These are phyloP conservation scores for Myotis myotis DNA, from an alignment of 2,797 vertebrate genomes.

Conservation along the genomic window DNA sequence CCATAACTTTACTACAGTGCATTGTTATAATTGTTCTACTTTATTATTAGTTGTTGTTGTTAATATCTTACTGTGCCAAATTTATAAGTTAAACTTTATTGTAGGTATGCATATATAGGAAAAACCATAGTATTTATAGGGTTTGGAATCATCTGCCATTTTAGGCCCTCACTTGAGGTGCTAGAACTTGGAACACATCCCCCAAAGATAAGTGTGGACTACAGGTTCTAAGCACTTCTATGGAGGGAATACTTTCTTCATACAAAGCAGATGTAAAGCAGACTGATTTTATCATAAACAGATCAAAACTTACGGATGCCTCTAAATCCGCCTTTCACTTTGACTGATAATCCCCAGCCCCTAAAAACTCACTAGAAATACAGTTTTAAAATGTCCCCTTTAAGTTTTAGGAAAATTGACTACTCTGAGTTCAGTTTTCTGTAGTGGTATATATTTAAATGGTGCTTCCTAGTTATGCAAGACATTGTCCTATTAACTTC, in stretches of 20 bases:
- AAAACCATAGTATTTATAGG: not conserved
- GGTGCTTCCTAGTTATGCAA: constrained; percentile 63
- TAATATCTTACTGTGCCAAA: not conserved
- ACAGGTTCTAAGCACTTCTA: constrained; percentile 9
- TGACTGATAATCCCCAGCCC: constrained; percentile 41
- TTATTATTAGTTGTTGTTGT: not conserved
- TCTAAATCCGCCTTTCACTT: constrained; percentile 70
- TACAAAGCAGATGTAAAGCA: constrained; percentile 48
- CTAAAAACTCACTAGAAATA: constrained; percentile 38
- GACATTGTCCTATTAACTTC: constrained; percentile 70
- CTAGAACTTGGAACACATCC: not conserved
- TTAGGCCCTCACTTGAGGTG: not conserved
- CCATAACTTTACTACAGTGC: not conserved
- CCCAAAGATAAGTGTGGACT: too few species aligned
- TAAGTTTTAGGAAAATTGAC: constrained; percentile 71
- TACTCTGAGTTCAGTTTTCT: constrained; percentile 57
- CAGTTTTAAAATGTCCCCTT: constrained; percentile 55
- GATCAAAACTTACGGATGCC: constrained; percentile 63
- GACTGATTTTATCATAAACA: constrained; percentile 45
- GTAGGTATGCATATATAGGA: not conserved
- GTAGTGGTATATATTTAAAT: constrained; percentile 58
- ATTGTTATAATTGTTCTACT: not conserved
- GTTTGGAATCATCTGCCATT: not conserved
- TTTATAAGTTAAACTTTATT: not conserved
- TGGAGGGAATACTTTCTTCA: constrained; percentile 40